Evolutionary conservation across 2,888 invertebrate genomes (phyloP), one percentile per base, ranked within the genome.

Genomic region (Heteromyza rotundicornis): DNA sequence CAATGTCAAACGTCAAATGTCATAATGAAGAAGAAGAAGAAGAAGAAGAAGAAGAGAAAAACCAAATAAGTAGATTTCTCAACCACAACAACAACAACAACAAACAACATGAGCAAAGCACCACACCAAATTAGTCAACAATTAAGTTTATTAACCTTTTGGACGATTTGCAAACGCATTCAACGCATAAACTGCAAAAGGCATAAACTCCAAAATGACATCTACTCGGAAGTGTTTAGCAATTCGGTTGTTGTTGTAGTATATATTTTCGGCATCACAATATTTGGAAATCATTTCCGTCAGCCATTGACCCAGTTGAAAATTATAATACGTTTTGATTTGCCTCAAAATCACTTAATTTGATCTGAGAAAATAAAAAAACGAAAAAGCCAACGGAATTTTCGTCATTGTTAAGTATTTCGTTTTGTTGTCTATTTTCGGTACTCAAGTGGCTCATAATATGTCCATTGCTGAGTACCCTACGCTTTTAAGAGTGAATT

Each of bases 301-400:
- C 47, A 60, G 47, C 40, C 54, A 64, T 64, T 64, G 64, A 64
- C 64, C 59, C 59, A 62, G 62, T 64, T 64, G 19, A 47, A 47
- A 40, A 40, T 47, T 47, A 5, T 8, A 19, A 47, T 47, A 19
- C 5, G 19, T 47, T 47, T 47, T 8, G 40, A 40, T n/a, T n/a
- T n/a, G n/a, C n/a, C n/a, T n/a, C n/a, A n/a, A n/a, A n/a, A n/a
- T n/a, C n/a, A n/a, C n/a, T n/a, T n/a, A n/a, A n/a, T n/a, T n/a
- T n/a, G n/a, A n/a, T n/a, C n/a, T n/a, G n/a, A n/a, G n/a, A n/a
- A n/a, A n/a, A n/a, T n/a, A n/a, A 40, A 14, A 40, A 40, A 40
- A n/a, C n/a, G n/a, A 40, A 32, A 12, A 40, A 40, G 14, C 12
- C 8, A 50, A 53, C 8, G 27, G 52, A 63, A 52, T 57, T 57